phyloP scores from a whole-genome alignment of 2,888 invertebrate species.

The Morpho achilles region DNA sequence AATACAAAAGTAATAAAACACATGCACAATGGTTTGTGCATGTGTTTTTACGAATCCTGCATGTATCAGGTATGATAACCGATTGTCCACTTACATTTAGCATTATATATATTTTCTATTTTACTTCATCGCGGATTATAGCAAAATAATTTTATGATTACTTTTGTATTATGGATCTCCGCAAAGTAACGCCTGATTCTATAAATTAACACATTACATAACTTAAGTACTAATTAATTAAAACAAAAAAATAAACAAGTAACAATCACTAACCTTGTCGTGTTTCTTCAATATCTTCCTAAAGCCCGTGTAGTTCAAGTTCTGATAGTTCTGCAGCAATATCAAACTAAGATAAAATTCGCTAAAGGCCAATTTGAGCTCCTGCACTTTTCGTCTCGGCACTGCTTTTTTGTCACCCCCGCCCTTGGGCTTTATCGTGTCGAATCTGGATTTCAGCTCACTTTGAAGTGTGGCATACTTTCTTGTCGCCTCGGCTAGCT shows the following conservation, averaged over 20 bases:
- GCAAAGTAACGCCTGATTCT: no score
- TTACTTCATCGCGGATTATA: no score
- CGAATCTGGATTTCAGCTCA: slow-evolving; percentile 85
- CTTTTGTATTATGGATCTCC: no score
- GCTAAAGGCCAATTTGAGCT: slow-evolving; percentile 97
- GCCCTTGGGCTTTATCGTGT: slow-evolving; percentile 72
- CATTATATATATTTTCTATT: no score
- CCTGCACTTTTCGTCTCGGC: slow-evolving; percentile 89
- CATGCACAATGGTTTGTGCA: no score
- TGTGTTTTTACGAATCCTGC: no score
- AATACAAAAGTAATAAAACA: no score
- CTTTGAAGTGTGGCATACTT: slow-evolving; percentile 94
- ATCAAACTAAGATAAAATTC: slow-evolving; percentile 99
- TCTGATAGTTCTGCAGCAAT: slow-evolving; percentile 98
- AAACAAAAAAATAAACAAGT: neutral
- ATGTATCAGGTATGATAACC: no score
- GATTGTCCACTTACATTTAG: no score
- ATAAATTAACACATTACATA: no score
- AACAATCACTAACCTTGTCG: slow-evolving; percentile 88
- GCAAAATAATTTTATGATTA: no score
- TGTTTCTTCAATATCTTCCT: slow-evolving; percentile 99
- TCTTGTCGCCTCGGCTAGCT: slow-evolving; percentile 97
- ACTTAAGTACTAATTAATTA: no score
- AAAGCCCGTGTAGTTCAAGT: slow-evolving; percentile 98
- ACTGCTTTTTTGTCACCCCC: slow-evolving; percentile 70